A percentile compares a stretch with the other conserved stretches of the same genome.
Evolutionary conservation across 2,888 invertebrate genomes (phyloP).

Genomic region (Barypeithes pellucidus): DNA sequence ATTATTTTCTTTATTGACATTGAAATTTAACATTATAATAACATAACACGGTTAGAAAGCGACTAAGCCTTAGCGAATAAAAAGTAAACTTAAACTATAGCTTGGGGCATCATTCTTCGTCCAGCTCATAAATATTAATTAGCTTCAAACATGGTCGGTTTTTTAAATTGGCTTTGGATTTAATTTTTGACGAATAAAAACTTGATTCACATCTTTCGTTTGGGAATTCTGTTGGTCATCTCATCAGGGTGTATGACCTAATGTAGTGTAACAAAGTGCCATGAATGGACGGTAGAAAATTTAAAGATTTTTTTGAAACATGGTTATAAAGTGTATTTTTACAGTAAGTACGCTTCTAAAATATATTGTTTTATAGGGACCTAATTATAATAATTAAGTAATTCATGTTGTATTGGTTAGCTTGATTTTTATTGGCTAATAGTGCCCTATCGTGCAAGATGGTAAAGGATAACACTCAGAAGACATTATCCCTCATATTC

Average conservation of each 20-base stretch:
- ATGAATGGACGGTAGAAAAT: constrained; percentile 3
- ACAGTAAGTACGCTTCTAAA: not conserved
- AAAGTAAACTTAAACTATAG: constrained; percentile 22
- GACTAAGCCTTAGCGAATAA: constrained; percentile 22
- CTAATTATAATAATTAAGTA: too few relatives aligned
- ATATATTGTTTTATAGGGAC: too few relatives aligned
- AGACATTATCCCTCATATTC: too few relatives aligned
- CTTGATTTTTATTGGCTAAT: too few relatives aligned
- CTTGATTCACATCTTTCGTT: constrained; percentile 29
- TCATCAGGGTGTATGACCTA: constrained; percentile 17
- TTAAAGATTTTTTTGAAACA: not conserved
- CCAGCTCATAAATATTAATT: constrained; percentile 26
- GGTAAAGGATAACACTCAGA: too few relatives aligned
- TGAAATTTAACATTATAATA: constrained; percentile 8
- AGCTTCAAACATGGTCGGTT: constrained; percentile 21
- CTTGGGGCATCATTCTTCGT: constrained; percentile 29
- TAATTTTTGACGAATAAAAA: constrained; percentile 28
- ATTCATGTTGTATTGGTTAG: too few relatives aligned
- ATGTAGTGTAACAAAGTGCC: not conserved
- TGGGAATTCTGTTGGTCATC: constrained; percentile 25
- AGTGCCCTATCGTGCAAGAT: too few relatives aligned
- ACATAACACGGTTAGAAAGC: constrained; percentile 2
- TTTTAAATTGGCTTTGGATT: constrained; percentile 16
- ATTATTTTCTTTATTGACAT: too few relatives aligned
- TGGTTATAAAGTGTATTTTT: not conserved